Evolutionary conservation across 2,797 vertebrate genomes (phyloP).

Genomic region (Acridotheres tristis): DNA sequence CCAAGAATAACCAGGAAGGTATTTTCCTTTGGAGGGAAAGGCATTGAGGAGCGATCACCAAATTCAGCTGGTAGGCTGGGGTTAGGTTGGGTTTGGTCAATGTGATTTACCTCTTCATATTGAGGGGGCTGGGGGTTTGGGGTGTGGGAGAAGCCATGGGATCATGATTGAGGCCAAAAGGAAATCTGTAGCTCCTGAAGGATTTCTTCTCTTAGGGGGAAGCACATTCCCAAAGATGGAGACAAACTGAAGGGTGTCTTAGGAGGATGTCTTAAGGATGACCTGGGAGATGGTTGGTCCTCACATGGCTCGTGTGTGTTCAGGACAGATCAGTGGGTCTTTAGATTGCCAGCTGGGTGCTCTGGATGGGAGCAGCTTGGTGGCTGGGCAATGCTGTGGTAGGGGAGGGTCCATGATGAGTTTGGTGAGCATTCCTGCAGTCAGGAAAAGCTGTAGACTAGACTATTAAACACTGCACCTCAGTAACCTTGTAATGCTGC

Average conservation of each 20-base stretch:
- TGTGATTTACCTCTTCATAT: constrained; percentile 21
- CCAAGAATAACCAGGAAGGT: constrained; percentile 74
- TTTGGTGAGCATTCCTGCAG: constrained; percentile 79
- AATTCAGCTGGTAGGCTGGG: constrained; percentile 69
- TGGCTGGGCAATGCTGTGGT: background rate
- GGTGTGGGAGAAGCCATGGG: background rate
- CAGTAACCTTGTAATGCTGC: constrained; percentile 94
- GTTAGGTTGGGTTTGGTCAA: background rate
- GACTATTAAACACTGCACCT: constrained; percentile 87
- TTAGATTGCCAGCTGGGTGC: background rate
- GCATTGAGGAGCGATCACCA: constrained; percentile 68
- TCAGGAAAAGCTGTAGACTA: constrained; percentile 76
- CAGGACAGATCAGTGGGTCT: background rate
- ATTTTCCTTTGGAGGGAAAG: constrained; percentile 39
- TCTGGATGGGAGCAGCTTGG: background rate
- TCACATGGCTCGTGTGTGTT: background rate
- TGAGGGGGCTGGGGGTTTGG: background rate
- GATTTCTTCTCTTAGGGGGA: background rate
- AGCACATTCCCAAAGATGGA: background rate
- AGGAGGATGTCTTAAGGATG: background rate
- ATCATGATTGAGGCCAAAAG: fast-evolving
- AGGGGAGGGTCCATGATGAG: background rate
- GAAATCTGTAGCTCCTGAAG: background rate
- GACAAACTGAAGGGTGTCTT: background rate
- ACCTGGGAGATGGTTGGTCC: background rate